Base-by-base conservation (phyloP, 92 coral and sea anemone species). In the Micromussa lordhowensis region DNA sequence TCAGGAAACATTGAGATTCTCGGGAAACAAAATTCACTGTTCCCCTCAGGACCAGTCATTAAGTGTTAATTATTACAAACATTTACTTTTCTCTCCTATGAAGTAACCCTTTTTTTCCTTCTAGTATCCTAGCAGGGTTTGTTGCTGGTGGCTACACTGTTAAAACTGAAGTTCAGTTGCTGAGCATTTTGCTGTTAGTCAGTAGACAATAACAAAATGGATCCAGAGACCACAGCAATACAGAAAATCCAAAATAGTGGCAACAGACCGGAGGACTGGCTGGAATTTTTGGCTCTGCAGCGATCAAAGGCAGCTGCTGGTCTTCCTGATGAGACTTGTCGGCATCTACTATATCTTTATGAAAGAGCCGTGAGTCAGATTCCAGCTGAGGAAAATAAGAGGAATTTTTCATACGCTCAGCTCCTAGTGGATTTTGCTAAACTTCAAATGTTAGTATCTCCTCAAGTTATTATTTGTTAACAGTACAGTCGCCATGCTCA, bases 231-330 rank as follows among this genome's bases (percentile, higher is more conserved):
- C 53, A 71, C 82, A 49, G 80, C 85, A 18, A 82, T 92, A 32
- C 78, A 90, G 76, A 81, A 84, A 75, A 92, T 94, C 14, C 76
- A 91, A 77, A 78, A 87, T 44, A 93, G 89, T 75, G 96, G 98
- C n/a, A 94, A 94, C 79, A 82, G 81, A 34, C 98, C 99, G 5
- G 94, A 97, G 88, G 98, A 96, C 36, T 97, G 99, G 99, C 88
- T 97, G 75, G 94, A 94, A 81, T 90, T 91, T 26, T 83, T 94
- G 80, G 81, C 89, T 2, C 74, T 88, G 22, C 89, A 68, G 51
- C 92, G 57, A 24, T 73, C 77, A 71, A 64, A 28, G 58, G 63
- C 68, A n/a, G 74, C 53, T 9, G 11, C 80, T 34, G 89, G 48
- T 70, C 84, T 58, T 64, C 72, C 80, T 24, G 34, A 38, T 59